phyloP scores from a whole-genome alignment of 2,888 invertebrate species.

The Metallyticus violacea region DNA sequence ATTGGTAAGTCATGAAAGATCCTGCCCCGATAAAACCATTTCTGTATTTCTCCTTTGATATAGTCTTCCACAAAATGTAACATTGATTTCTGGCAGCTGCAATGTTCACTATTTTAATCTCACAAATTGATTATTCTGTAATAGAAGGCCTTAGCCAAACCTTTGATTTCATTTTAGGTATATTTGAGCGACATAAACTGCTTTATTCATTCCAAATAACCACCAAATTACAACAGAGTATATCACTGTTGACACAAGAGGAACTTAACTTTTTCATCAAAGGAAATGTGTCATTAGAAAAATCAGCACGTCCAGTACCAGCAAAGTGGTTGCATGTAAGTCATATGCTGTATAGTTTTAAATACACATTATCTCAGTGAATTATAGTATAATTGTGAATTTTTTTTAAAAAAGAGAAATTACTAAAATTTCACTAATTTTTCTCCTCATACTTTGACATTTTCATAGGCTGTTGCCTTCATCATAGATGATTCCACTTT shows the following conservation, averaged over 20 bases:
- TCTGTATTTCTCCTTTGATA: no score
- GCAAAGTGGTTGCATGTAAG: slow-evolving; percentile 66
- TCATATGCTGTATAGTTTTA: not conserved
- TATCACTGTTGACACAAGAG: slow-evolving; percentile 58
- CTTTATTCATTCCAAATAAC: slow-evolving; percentile 90
- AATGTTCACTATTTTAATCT: no score
- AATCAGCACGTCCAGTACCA: slow-evolving; percentile 63
- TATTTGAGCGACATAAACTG: slow-evolving; percentile 88
- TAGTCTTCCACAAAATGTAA: no score
- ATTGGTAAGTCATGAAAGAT: slow-evolving; percentile 54
- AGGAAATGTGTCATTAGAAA: slow-evolving; percentile 76
- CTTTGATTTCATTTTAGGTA: slow-evolving; percentile 53
- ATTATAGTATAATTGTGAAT: not conserved
- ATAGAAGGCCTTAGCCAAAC: no score
- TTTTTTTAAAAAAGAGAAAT: no score
- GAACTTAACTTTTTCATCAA: slow-evolving; percentile 91
- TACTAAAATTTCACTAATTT: no score
- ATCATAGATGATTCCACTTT: no score
- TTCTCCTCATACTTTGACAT: not conserved
- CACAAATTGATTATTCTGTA: no score
- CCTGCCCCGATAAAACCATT: no score
- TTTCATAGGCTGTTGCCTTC: no score
- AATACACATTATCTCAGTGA: no score
- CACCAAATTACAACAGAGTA: slow-evolving; percentile 73
- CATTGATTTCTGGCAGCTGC: no score